Evolutionary conservation across 2,888 invertebrate genomes (phyloP).

Genomic region (Sialis lutaria): DNA sequence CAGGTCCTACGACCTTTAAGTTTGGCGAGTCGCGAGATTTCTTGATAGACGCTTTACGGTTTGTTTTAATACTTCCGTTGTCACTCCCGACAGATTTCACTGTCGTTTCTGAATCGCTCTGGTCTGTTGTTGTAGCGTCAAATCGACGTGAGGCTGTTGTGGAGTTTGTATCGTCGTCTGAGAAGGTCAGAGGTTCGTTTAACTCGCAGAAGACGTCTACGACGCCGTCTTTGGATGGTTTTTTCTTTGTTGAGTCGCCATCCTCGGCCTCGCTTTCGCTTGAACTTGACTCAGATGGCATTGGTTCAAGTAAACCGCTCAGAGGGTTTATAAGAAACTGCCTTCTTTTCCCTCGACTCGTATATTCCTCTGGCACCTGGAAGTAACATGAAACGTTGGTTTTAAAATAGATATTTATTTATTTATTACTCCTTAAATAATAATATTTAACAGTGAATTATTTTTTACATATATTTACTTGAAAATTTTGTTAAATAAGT

Average conservation of each 20-base stretch:
- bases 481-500: too few relatives aligned
- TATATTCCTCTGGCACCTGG: slow-evolving; percentile 28
- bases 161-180: slow-evolving; percentile 40
- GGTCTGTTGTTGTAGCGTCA: slow-evolving; percentile 23
- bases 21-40: slow-evolving; percentile 23
- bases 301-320: slow-evolving; percentile 71
- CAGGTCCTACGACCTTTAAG: slow-evolving; percentile 10
- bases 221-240: slow-evolving; percentile 9
- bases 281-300: slow-evolving; percentile 47
- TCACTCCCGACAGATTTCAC: slow-evolving; percentile 38
- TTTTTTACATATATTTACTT: too few relatives aligned
- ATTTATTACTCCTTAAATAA: too few relatives aligned
- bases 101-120: slow-evolving; percentile 37
- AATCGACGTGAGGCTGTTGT: slow-evolving; percentile 32
- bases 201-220: slow-evolving; percentile 24
- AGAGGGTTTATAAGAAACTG: slow-evolving; percentile 81
- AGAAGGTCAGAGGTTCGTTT: slow-evolving; percentile 30
- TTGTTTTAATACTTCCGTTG: slow-evolving; percentile 25
- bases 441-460: too few relatives aligned
- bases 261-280: slow-evolving; percentile 37
- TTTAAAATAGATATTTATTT: too few relatives aligned
- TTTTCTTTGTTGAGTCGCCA: slow-evolving; percentile 18
- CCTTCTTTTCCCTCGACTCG: slow-evolving; percentile 46
- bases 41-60: slow-evolving; percentile 16
- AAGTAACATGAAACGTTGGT: slow-evolving; percentile 26